Percentiles rank a stretch among this genome's conserved stretches.
These are phyloP conservation scores for Cotesia typhae DNA, from an alignment of 1,140 invertebrate species.

Conservation along the genomic window DNA sequence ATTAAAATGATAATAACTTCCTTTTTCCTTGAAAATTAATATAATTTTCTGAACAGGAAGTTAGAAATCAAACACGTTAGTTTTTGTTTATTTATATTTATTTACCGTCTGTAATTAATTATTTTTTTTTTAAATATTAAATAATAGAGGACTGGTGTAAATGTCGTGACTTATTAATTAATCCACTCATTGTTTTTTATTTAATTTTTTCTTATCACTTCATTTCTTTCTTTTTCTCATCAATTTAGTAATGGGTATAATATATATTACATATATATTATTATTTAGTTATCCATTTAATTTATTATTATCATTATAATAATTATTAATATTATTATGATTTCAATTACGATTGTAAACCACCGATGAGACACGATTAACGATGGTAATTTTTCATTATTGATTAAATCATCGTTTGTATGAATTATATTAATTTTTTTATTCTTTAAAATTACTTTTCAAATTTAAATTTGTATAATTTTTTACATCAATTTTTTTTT, in stretches of 20 bases:
- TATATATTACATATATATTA: slow-evolving; percentile 63
- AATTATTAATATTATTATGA: slow-evolving; percentile 41
- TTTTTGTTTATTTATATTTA: slow-evolving; percentile 9
- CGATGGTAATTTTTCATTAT: too few relatives aligned
- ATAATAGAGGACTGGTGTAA: slow-evolving; percentile 63
- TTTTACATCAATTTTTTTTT: too few relatives aligned
- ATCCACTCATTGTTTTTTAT: too few relatives aligned
- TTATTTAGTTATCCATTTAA: slow-evolving; percentile 51
- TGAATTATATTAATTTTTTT: too few relatives aligned
- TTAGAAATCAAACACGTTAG: slow-evolving; percentile 1
- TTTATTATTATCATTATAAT: slow-evolving; percentile 52
- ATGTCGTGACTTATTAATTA: neutral
- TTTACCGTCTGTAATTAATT: neutral
- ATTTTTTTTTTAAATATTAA: slow-evolving; percentile 57
- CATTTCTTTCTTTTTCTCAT: slow-evolving; percentile 55
- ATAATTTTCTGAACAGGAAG: too few relatives aligned
- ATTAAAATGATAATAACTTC: too few relatives aligned
- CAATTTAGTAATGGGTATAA: slow-evolving; percentile 54
- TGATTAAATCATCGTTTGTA: too few relatives aligned
- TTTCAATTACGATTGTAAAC: too few relatives aligned
- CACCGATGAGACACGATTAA: too few relatives aligned
- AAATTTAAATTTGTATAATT: too few relatives aligned
- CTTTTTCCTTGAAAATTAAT: too few relatives aligned
- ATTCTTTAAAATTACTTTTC: too few relatives aligned
- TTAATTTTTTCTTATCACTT: slow-evolving; percentile 21